A percentile compares a stretch with the other conserved stretches of the same genome.
Conservation (phyloP, 2,888 invertebrate genomes). For the Oscheius sp. region DNA sequence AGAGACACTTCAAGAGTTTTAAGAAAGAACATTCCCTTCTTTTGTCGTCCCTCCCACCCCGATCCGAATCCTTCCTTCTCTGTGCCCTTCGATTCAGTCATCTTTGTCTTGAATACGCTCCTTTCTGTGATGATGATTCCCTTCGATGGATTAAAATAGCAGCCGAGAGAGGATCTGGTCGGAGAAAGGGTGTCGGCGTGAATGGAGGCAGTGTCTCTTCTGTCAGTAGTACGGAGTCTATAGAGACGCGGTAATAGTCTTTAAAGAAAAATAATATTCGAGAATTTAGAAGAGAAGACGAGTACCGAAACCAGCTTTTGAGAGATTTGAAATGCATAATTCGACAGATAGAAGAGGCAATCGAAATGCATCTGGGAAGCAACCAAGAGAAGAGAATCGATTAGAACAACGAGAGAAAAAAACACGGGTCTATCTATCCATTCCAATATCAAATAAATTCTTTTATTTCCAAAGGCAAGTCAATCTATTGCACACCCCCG, state of each 20-base stretch:
- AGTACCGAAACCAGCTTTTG: slow-evolving; percentile 4
- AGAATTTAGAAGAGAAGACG: slow-evolving; percentile 15
- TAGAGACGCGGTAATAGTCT: no score
- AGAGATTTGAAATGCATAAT: slow-evolving; percentile 9
- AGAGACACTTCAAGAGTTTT: slow-evolving; percentile 23
- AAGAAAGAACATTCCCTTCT: slow-evolving; percentile 27
- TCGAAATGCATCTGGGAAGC: slow-evolving; percentile 9
- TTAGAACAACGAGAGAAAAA: no score
- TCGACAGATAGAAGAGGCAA: slow-evolving; percentile 17
- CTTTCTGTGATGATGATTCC: slow-evolving; percentile 25
- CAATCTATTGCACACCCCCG: no score
- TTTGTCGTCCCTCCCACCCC: slow-evolving; percentile 19
- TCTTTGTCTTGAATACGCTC: slow-evolving; percentile 28
- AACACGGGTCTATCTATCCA: no score
- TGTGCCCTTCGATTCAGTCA: slow-evolving; percentile 27
- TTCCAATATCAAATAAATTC: no score
- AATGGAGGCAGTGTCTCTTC: slow-evolving; percentile 17
- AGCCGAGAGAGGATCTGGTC: slow-evolving; percentile 7
- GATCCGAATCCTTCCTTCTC: slow-evolving; percentile 18
- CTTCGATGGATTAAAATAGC: slow-evolving; percentile 27
- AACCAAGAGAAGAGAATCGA: slow-evolving; percentile 16
- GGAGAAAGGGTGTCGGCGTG: not conserved
- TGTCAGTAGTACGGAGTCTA: not conserved
- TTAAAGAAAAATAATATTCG: not conserved
- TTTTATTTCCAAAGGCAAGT: no score